Evolutionary conservation across 92 coral and sea anemone species (phyloP).

Genomic region (Blastomussa wellsi): DNA sequence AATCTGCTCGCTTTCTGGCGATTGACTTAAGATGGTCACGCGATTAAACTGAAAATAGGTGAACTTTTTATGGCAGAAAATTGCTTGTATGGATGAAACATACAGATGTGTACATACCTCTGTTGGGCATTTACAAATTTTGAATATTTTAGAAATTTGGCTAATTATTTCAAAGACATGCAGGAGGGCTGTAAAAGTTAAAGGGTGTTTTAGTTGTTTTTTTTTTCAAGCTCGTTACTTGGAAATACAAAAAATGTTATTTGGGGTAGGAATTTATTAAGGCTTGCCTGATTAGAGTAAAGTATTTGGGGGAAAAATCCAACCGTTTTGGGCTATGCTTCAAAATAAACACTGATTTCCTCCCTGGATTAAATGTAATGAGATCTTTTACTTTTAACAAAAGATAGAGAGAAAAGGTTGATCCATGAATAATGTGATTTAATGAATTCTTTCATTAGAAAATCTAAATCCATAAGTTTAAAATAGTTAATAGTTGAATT

Average conservation of each 20-base stretch:
- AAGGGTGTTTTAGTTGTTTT: neutral
- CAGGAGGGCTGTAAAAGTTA: neutral
- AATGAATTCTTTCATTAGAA: neutral
- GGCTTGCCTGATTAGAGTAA: neutral
- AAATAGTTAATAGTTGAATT: too few species aligned
- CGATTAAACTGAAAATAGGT: neutral
- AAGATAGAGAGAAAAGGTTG: neutral
- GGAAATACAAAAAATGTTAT: neutral
- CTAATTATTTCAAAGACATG: slow-evolving; percentile 17
- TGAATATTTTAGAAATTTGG: slow-evolving; percentile 31
- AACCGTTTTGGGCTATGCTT: neutral
- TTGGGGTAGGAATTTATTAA: neutral
- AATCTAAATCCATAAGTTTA: neutral
- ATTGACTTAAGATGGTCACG: neutral
- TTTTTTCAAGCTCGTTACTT: neutral
- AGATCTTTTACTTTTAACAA: neutral
- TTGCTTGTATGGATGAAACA: slow-evolving; percentile 1
- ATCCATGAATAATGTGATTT: neutral
- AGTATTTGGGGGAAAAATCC: neutral
- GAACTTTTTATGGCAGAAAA: neutral
- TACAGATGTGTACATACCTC: slow-evolving; percentile 6
- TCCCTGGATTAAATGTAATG: slow-evolving; percentile 8
- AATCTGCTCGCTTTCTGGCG: neutral
- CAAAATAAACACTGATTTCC: slow-evolving; percentile 13
- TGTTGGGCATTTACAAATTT: slow-evolving; percentile 18